phyloP scores from a whole-genome alignment of 2,113 vertebrate species.

The Egretta garzetta region DNA sequence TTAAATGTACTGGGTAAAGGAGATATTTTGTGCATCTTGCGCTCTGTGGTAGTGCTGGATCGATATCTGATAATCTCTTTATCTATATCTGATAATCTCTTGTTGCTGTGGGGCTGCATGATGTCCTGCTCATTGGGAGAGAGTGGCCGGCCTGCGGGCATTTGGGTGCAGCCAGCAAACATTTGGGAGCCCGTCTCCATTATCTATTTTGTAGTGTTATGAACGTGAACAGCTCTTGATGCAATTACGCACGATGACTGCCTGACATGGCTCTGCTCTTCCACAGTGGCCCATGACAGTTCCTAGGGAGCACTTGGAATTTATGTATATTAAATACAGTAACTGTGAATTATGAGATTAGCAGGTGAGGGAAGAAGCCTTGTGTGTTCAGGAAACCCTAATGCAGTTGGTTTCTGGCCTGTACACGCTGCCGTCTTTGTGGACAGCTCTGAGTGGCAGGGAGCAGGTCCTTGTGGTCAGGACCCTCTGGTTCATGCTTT shows the following conservation, averaged over 20 bases:
- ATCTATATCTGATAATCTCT: background rate
- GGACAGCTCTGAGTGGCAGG: background rate
- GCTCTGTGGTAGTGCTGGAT: background rate
- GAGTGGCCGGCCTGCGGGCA: accelerated
- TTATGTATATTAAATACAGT: background rate
- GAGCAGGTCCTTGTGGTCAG: background rate
- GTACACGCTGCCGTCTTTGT: accelerated
- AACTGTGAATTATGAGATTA: background rate
- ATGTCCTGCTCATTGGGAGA: background rate
- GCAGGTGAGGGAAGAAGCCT: background rate
- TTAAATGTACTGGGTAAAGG: background rate
- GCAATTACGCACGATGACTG: accelerated
- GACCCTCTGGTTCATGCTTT: background rate
- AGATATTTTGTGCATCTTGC: background rate
- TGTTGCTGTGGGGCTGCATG: accelerated
- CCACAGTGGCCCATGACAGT: background rate
- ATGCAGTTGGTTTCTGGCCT: background rate
- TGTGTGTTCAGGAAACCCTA: background rate
- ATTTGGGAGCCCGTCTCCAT: accelerated
- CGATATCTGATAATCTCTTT: background rate
- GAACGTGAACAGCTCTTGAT: background rate
- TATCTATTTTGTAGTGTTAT: background rate
- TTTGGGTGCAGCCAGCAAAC: background rate
- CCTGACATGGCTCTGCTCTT: background rate
- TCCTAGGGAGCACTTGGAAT: background rate